Evolutionary conservation across 1,140 invertebrate species (phyloP).

Genomic region (Drosophila sechellia): DNA sequence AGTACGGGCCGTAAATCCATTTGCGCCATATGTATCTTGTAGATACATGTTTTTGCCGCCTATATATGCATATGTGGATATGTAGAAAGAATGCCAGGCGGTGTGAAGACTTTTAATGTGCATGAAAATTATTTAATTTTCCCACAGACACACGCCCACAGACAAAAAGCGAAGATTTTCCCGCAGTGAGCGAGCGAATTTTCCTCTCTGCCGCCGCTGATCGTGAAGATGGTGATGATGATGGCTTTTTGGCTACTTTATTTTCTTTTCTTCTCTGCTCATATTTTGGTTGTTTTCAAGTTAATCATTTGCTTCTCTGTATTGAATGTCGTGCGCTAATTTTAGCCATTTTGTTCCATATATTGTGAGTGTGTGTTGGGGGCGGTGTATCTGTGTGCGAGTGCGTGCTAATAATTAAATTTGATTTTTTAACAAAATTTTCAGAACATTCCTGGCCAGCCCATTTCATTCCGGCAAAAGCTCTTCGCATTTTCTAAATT

Average conservation of each 20-base stretch:
- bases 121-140: slow-evolving; percentile 83
- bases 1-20: slow-evolving; percentile 65
- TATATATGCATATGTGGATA: slow-evolving; percentile 37
- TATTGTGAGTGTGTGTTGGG: slow-evolving; percentile 45
- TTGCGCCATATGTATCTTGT: slow-evolving; percentile 77
- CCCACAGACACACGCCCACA: slow-evolving; percentile 43
- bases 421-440: slow-evolving; percentile 74
- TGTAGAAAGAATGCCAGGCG: slow-evolving; percentile 41
- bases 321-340: slow-evolving; percentile 84
- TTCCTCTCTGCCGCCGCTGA: slow-evolving; percentile 20
- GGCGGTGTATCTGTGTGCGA: slow-evolving; percentile 27
- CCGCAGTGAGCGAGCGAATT: slow-evolving; percentile 53
- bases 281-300: slow-evolving; percentile 80
- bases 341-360: slow-evolving; percentile 83
- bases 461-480: slow-evolving; percentile 22
- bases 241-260: slow-evolving; percentile 69
- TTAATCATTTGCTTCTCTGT: slow-evolving; percentile 81
- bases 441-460: slow-evolving; percentile 38
- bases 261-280: slow-evolving; percentile 73
- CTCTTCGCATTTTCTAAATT: slow-evolving; percentile 80
- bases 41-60: slow-evolving; percentile 59
- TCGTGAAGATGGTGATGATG: slow-evolving; percentile 12
- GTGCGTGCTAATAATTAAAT: slow-evolving; percentile 71
- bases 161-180: slow-evolving; percentile 21
- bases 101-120: slow-evolving; percentile 80